Percentiles rank a stretch among this genome's conserved stretches.
These are phyloP conservation scores for Xenopus petersii DNA, from an alignment of 2,797 vertebrate species.

Conservation along the genomic window DNA sequence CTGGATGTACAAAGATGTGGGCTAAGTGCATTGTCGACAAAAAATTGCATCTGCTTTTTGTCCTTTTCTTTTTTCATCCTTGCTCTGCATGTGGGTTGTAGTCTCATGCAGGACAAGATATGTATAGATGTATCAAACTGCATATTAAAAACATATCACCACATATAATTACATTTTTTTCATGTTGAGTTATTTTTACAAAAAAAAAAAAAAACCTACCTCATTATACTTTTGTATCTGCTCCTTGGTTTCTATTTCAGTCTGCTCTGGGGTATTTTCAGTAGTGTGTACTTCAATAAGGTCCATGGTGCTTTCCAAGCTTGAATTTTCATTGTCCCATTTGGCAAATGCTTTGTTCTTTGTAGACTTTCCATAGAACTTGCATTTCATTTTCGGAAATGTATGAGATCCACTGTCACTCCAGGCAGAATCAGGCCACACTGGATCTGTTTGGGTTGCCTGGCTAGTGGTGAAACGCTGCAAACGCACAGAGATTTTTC, in stretches of 20 bases:
- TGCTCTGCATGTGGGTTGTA: too few species aligned
- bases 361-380: constrained; percentile 77
- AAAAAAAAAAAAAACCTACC: constrained; percentile 51
- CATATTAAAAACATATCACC: too few species aligned
- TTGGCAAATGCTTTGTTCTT: constrained; percentile 87
- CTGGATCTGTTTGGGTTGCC: constrained; percentile 89
- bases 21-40: too few species aligned
- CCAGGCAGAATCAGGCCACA: constrained; percentile 85
- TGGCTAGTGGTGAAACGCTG: constrained; percentile 89
- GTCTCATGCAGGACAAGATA: too few species aligned
- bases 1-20: too few species aligned
- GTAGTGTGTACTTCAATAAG: constrained; percentile 54
- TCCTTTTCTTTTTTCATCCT: too few species aligned
- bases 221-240: constrained; percentile 64
- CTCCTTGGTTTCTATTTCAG: constrained; percentile 62
- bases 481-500: constrained; percentile 88
- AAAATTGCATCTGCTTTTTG: too few species aligned
- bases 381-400: constrained; percentile 93
- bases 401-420: constrained; percentile 85
- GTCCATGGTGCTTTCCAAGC: constrained; percentile 54
- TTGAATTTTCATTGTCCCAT: constrained; percentile 84
- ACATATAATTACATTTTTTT: too few species aligned
- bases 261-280: constrained; percentile 59
- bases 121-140: too few species aligned
- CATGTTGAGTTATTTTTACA: too few species aligned